Percentiles rank a stretch among this genome's conserved stretches.
These are phyloP conservation scores for Battus philenor DNA, from an alignment of 1,140 invertebrate genomes.

Conservation along the genomic window DNA sequence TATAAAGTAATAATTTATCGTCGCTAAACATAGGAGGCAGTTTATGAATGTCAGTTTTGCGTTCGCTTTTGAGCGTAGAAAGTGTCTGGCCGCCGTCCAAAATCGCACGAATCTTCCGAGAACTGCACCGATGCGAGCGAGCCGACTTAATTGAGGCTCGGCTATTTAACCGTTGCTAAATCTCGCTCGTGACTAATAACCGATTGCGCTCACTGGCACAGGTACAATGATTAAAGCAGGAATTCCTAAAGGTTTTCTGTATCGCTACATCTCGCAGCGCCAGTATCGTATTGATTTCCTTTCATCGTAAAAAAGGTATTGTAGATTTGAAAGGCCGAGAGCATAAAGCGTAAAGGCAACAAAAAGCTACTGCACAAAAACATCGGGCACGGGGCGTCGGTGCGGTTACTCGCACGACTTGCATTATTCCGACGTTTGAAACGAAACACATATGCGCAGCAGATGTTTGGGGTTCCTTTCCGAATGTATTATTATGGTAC, in stretches of 20 bases:
- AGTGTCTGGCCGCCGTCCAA: conserved; percentile 58
- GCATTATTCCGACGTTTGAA: conserved; percentile 62
- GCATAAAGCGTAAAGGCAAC: conserved; percentile 60
- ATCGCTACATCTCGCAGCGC: conserved; percentile 23
- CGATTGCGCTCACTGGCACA: background rate
- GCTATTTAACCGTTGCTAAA: conserved; percentile 22
- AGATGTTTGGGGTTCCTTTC: conserved; percentile 68
- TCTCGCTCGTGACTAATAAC: conserved; percentile 16
- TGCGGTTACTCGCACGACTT: conserved; percentile 55
- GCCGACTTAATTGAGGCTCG: conserved; percentile 32
- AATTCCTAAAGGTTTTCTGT: too few species aligned
- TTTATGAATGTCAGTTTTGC: conserved; percentile 35
- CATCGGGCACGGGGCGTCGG: conserved; percentile 33
- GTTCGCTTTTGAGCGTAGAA: conserved; percentile 33
- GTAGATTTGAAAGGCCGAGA: conserved; percentile 54
- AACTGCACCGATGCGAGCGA: conserved; percentile 42
- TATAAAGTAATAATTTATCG: conserved; percentile 5
- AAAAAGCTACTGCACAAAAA: conserved; percentile 65
- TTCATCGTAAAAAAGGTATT: conserved; percentile 52
- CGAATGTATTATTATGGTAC: conserved; percentile 61
- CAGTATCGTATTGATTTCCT: conserved; percentile 55
- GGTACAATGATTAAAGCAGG: background rate
- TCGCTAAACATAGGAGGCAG: background rate
- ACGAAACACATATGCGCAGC: conserved; percentile 63
- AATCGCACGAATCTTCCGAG: conserved; percentile 46